A percentile compares a stretch with the other conserved stretches of the same genome.
Evolutionary conservation across 2,888 invertebrate genomes (phyloP).

Genomic region (Merodon equestris): DNA sequence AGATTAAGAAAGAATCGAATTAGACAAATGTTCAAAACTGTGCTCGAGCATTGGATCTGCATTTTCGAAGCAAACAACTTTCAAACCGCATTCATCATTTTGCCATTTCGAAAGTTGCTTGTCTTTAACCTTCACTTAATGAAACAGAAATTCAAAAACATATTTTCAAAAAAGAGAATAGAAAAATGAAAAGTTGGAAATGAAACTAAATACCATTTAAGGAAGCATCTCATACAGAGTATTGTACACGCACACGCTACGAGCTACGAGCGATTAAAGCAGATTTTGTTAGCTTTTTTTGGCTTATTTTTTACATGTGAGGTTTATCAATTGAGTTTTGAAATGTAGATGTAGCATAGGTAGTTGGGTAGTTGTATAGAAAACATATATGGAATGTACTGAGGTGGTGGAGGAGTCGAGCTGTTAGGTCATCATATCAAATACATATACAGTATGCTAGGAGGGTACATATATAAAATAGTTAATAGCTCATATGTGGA

Average conservation of each 20-base stretch:
- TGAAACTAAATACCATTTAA: constrained; percentile 60
- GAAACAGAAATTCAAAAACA: not conserved
- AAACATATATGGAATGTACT: constrained; percentile 56
- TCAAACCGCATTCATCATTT: not conserved
- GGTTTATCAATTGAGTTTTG: constrained; percentile 33
- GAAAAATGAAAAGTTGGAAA: constrained; percentile 17
- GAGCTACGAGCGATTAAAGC: not conserved
- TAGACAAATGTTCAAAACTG: not conserved
- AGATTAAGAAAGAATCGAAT: not conserved
- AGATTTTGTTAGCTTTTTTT: constrained; percentile 14
- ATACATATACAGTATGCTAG: no score
- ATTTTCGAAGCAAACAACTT: constrained; percentile 29
- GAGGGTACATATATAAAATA: constrained; percentile 33
- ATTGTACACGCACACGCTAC: constrained; percentile 57
- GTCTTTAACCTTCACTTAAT: constrained; percentile 12
- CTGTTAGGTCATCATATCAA: constrained; percentile 51
- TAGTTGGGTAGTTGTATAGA: no score
- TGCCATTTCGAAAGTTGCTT: constrained; percentile 15
- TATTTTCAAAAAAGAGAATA: not conserved
- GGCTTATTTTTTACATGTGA: constrained; percentile 25
- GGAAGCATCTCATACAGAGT: constrained; percentile 57
- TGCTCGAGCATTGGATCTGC: constrained; percentile 16
- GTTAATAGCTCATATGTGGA: constrained; percentile 31
- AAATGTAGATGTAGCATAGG: constrained; percentile 42
- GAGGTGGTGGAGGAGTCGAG: constrained; percentile 52